These are phyloP conservation scores for Megastigmus dorsalis DNA, from an alignment of 2,888 invertebrate species.

Conservation along the genomic window DNA sequence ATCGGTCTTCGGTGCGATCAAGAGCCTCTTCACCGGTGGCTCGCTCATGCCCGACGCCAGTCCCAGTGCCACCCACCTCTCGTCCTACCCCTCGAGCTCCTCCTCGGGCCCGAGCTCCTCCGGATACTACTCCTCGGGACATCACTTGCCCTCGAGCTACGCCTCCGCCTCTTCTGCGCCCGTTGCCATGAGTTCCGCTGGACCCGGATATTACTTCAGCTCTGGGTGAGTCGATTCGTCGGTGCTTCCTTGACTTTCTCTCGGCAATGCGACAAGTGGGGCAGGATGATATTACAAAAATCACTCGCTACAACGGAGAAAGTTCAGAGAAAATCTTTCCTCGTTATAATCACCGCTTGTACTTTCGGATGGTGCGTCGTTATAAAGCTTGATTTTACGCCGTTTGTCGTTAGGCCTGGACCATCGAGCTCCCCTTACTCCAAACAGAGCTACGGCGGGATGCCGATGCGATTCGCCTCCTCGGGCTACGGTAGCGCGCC, in stretches of 20 bases:
- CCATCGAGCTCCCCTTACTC: conserved; percentile 38
- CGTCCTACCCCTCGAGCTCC: background rate
- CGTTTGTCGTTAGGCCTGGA: background rate
- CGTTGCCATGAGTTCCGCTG: background rate
- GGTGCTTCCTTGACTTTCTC: background rate
- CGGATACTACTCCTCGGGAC: conserved; percentile 3
- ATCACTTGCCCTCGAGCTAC: conserved; percentile 6
- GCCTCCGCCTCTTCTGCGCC: no score
- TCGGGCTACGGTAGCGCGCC: background rate
- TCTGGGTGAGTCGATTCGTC: conserved; percentile 29
- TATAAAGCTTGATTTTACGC: no score
- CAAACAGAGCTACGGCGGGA: conserved; percentile 47
- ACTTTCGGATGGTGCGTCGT: no score
- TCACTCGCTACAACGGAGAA: no score
- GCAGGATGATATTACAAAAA: no score
- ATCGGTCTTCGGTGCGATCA: conserved; percentile 48
- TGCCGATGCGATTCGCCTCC: conserved; percentile 43
- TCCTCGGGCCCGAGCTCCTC: background rate
- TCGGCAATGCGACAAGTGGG: background rate
- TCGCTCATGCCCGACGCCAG: conserved; percentile 4
- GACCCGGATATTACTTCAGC: conserved; percentile 34
- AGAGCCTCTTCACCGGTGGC: conserved; percentile 45
- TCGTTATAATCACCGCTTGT: no score
- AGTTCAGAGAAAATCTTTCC: no score
- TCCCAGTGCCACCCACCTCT: conserved; percentile 35